Percentiles rank a stretch among this genome's conserved stretches.
phyloP scores from a whole-genome alignment of 35 echinoderm and acorn worm genomes.

The Apostichopus californicus region DNA sequence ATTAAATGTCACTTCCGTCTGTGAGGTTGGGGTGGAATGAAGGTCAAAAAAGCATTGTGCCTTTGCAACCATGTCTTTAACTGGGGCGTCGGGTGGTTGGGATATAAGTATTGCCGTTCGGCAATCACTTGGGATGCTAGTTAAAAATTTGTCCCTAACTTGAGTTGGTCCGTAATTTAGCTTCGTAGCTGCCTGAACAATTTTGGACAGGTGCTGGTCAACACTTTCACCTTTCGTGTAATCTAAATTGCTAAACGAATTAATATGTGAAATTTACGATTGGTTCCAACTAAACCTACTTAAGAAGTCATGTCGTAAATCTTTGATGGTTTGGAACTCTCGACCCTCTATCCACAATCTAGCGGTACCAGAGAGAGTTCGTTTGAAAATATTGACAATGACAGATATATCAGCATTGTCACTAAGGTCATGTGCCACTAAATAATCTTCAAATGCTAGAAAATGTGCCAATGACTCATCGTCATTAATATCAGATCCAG shows the following conservation, averaged over 20 bases:
- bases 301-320: neutral
- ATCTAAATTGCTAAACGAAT: neutral
- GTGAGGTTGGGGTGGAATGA: neutral
- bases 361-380: neutral
- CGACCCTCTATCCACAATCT: neutral
- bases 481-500: neutral
- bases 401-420: neutral
- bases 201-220: neutral
- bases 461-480: neutral
- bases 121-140: neutral
- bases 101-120: neutral
- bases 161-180: neutral
- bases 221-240: neutral
- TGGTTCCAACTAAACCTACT: neutral
- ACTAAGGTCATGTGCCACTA: neutral
- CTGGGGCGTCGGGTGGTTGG: neutral
- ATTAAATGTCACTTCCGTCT: neutral
- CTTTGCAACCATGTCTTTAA: neutral
- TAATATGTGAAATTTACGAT: neutral
- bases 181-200: neutral
- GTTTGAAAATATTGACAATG: neutral
- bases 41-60: slow-evolving; percentile 16
- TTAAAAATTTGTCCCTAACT: neutral
- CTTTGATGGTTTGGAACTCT: neutral
- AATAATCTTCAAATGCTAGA: neutral